Evolutionary conservation across 2,797 vertebrate genomes (phyloP), one percentile per base, ranked within the genome.

Genomic region (Kryptolebias ocellatus): DNA sequence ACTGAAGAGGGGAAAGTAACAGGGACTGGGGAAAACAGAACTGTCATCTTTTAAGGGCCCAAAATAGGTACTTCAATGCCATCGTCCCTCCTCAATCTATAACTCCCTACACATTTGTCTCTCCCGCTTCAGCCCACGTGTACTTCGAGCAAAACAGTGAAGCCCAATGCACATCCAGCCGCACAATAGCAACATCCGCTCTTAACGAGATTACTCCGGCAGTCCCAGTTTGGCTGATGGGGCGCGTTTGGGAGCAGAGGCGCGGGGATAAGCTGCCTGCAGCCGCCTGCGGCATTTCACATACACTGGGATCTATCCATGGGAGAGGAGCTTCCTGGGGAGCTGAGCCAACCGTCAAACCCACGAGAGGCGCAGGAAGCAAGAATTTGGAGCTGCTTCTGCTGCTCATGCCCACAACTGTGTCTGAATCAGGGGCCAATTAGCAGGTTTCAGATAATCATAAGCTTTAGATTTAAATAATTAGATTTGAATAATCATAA

Each of bases 191-290:
- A 87, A 92, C 91, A 92, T 91, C 85, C 92, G 76, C 86, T 89
- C 86, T 91, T 90, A 92, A 93, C 90, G 79, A 92, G 92, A 93
- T 93, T 91, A 93, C 88, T 83, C 70, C 81, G 16, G 78, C 89
- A 83, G 84, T 88, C 83, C 83, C 89, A 69, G 90, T 89, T 91
- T 92, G 89, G 90, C 84, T 91, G 85, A 80, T 83, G 85, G 90
- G 90, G 86, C 71, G 55, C 70, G 78, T 71, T 89, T 67, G 75
- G 72, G 76, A 85, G 79, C 78, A 76, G 74, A 88, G 72, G 87
- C 76, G 6, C 67, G 7, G 69, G 88, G 89, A 92, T 91, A 90
- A 90, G 89, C 86, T 17, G 80, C 82, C 75, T 76, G 82, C 86
- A 76, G 71, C 81, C 52, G 84, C 81, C 88, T 84, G 83, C 81